Evolutionary conservation across 2,113 vertebrate genomes (phyloP), one percentile per base, ranked within the genome.

Genomic region (Dipodomys spectabilis): DNA sequence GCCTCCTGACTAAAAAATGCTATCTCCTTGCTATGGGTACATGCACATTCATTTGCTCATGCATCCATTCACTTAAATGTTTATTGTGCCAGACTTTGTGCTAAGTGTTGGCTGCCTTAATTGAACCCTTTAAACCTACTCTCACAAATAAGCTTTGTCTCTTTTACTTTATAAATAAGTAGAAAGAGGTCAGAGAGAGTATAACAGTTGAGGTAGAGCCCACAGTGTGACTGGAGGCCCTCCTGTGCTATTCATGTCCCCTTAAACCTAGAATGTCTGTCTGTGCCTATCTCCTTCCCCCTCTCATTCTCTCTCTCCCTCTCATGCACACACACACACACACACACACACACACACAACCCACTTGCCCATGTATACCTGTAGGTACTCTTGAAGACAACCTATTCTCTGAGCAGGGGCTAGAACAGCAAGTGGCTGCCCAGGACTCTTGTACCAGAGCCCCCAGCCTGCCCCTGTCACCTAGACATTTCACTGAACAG

Each of bases 401-500:
- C 32, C 39, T 16, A 28, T 72, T 1, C 9, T 84, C 35, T 27
- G 60, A 77, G 45, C n/a, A 67, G 75, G 79, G 20, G 25, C 44
- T 82, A 23, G 44, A 64, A 35, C 44, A 88, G 84, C 27, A 39
- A 92, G 74, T 6, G 1, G 28, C 35, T 74, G 65, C 71, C 64
- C 9, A 12, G 62, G 23, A 35, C 44, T 35, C 0, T 1, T 23
- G 5, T 49, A 69, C 71, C 81, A 87, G 80, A 92, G 30, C 27
- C 88, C 82, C 92, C 75, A 91, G 92, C 82, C 88, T 44, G 22
- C 90, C 78, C 71, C 82, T 90, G 85, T 97, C 94, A 97, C 90
- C 96, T 94, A 95, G 96, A 94, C 95, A 92, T 94, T 96, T 95
- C 93, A 23, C 90, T 73, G 83, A 95, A 91, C 53, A 73, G n/a